These are phyloP conservation scores for Phoxinus dragarum DNA, from an alignment of 2,797 vertebrate species.

Conservation along the genomic window DNA sequence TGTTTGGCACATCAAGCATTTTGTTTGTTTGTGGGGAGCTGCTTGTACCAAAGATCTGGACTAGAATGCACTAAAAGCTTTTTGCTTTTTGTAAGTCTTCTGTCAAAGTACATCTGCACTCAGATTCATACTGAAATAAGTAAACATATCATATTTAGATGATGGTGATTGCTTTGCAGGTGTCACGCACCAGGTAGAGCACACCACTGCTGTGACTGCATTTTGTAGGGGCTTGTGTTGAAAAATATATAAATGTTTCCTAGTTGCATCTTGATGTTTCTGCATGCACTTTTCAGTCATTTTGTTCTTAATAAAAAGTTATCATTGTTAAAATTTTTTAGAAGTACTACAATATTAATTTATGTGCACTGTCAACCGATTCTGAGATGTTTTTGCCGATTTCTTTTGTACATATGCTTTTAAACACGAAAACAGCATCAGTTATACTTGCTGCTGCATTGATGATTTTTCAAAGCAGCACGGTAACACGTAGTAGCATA, in stretches of 20 bases:
- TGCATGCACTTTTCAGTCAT: conserved; percentile 75
- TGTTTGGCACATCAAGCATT: conserved; percentile 64
- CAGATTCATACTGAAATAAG: conserved; percentile 68
- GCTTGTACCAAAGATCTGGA: conserved; percentile 81
- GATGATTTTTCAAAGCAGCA: conserved; percentile 42
- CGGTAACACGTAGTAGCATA: conserved; percentile 35
- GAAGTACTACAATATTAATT: conserved; percentile 65
- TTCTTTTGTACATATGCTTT: conserved; percentile 63
- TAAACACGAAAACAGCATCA: conserved; percentile 57
- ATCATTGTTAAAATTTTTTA: conserved; percentile 59
- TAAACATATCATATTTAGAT: conserved; percentile 68
- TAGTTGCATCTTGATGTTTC: conserved; percentile 70
- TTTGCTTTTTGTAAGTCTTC: conserved; percentile 69
- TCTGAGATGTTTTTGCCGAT: conserved; percentile 61
- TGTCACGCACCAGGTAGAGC: conserved; percentile 51
- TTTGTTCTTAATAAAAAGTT: conserved; percentile 68
- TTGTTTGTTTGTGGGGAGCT: conserved; percentile 75
- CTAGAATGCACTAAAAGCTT: conserved; percentile 73
- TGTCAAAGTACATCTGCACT: conserved; percentile 62
- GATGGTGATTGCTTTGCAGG: conserved; percentile 60
- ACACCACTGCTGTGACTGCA: conserved; percentile 59
- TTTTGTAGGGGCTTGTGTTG: conserved; percentile 62
- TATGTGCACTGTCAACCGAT: conserved; percentile 77
- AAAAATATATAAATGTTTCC: conserved; percentile 62
- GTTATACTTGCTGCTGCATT: conserved; percentile 52